These are phyloP conservation scores for Megaustenia siamemsis DNA, from an alignment of 2,888 invertebrate species.

Conservation along the genomic window DNA sequence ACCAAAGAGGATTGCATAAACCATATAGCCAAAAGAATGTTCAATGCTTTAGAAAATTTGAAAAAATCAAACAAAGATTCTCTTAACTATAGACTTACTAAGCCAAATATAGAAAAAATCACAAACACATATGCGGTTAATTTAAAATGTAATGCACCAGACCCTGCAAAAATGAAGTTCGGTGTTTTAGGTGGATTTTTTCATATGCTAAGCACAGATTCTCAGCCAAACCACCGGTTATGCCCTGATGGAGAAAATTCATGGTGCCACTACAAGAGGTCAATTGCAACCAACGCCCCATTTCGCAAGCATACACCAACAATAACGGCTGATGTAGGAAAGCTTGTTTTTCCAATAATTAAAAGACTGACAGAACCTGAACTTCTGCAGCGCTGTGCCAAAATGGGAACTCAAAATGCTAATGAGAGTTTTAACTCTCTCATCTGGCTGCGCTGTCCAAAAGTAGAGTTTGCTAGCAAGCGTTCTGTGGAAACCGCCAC, in stretches of 20 bases:
- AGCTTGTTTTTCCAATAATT: constrained; percentile 19
- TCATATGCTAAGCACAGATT: too few relatives aligned
- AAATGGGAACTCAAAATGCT: constrained; percentile 44
- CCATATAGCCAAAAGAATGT: constrained; percentile 34
- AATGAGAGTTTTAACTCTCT: constrained; percentile 42
- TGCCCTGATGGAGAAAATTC: too few relatives aligned
- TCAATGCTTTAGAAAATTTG: not conserved
- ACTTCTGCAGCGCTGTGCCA: constrained; percentile 32
- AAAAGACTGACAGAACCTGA: constrained; percentile 38
- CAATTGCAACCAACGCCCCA: not conserved
- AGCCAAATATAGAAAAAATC: constrained; percentile 33
- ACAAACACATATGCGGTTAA: constrained; percentile 32
- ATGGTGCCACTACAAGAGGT: constrained; percentile 7
- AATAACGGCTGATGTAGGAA: not conserved
- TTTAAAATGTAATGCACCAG: too few relatives aligned
- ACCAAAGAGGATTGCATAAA: constrained; percentile 36
- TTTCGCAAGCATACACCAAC: not conserved
- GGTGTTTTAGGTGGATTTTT: too few relatives aligned
- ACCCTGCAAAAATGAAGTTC: too few relatives aligned
- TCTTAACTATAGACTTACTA: constrained; percentile 15
- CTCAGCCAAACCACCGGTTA: too few relatives aligned
- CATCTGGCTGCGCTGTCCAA: too few relatives aligned
- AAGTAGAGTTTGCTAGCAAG: constrained; percentile 15
- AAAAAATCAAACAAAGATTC: constrained; percentile 18
- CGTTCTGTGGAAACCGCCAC: constrained; percentile 20